Percentiles rank a stretch among this genome's conserved stretches.
Evolutionary conservation across 2,888 invertebrate species (phyloP).

Genomic region (Tricholauxania praeusta): DNA sequence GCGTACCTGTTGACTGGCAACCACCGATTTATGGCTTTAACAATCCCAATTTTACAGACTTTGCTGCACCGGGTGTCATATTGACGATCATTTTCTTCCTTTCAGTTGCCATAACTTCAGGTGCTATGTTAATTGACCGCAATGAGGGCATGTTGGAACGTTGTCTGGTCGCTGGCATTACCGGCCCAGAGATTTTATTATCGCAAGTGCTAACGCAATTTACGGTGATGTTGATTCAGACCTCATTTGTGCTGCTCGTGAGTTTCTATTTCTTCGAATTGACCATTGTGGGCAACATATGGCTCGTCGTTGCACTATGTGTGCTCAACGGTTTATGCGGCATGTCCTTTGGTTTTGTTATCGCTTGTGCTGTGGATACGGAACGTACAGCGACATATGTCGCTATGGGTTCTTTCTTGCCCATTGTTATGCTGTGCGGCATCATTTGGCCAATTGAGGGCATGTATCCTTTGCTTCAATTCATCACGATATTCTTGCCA

Average conservation of each 20-base stretch:
- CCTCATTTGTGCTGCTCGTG: slow-evolving; percentile 81
- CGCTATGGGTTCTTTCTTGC: slow-evolving; percentile 87
- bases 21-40: slow-evolving; percentile 80
- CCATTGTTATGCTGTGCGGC: slow-evolving; percentile 87
- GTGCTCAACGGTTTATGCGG: slow-evolving; percentile 90
- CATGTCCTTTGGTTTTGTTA: slow-evolving; percentile 92
- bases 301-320: slow-evolving; percentile 80
- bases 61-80: slow-evolving; percentile 93
- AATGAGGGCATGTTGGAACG: slow-evolving; percentile 92
- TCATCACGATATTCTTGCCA: slow-evolving; percentile 82
- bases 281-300: slow-evolving; percentile 81
- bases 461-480: slow-evolving; percentile 82
- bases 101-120: slow-evolving; percentile 91
- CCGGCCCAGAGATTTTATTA: slow-evolving; percentile 84
- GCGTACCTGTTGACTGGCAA: slow-evolving; percentile 72
- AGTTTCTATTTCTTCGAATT: slow-evolving; percentile 83
- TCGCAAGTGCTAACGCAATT: slow-evolving; percentile 91
- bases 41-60: slow-evolving; percentile 90
- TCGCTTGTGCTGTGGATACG: slow-evolving; percentile 83
- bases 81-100: slow-evolving; percentile 93
- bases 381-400: slow-evolving; percentile 88
- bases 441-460: slow-evolving; percentile 97
- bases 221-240: slow-evolving; percentile 87
- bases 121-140: slow-evolving; percentile 88
- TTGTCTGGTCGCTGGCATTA: slow-evolving; percentile 86